Base-by-base conservation (phyloP, 2,888 invertebrate species). In the Cryptophagus acutangulus region DNA sequence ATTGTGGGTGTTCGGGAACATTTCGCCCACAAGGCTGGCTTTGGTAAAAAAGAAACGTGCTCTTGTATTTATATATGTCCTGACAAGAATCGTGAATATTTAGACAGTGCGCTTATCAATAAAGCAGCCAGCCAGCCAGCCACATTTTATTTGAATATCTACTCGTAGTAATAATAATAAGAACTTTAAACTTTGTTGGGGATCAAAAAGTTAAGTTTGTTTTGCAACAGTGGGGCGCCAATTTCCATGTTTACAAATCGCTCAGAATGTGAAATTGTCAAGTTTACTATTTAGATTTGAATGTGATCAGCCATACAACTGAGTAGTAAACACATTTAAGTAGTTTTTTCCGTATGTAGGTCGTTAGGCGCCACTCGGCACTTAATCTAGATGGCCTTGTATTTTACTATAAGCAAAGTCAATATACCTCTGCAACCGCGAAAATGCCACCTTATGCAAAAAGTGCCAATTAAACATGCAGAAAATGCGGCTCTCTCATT, bases 351-450 rank as follows among this genome's bases (percentile, higher is more conserved):
- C 47, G 40, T 52, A 56, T 53, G 54, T 54, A 52, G 55, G 57
- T 57, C 57, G 55, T 28, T 49, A 49, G 57, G 55, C 56, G 57
- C 53, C 57, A 52, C 46, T 43, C 46, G 45, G 42, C 46, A 46
- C 42, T 47, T 48, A 50, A 54, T 52, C 56, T 52, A 51, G 52
- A 55, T 55, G 59, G 52, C 59, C 59, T 59, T 59, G 58, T 45
- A 38, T 46, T 41, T 43, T 50, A 54, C 54, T 48, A 53, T 45
- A 50, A 43, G 45, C 48, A 54, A 54, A 55, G 56, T 55, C 55
- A 52, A 52, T 54, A 54, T 43, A 54, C n/a, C n/a, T n/a, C n/a
- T n/a, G n/a, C n/a, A n/a, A n/a, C 52, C 52, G 53, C 55, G 52
- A 56, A 56, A 59, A 57, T 49, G 48, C 34, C 51, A 45, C 43